Conservation (phyloP, 2,797 vertebrate genomes). For the Xiphophorus birchmanni region DNA sequence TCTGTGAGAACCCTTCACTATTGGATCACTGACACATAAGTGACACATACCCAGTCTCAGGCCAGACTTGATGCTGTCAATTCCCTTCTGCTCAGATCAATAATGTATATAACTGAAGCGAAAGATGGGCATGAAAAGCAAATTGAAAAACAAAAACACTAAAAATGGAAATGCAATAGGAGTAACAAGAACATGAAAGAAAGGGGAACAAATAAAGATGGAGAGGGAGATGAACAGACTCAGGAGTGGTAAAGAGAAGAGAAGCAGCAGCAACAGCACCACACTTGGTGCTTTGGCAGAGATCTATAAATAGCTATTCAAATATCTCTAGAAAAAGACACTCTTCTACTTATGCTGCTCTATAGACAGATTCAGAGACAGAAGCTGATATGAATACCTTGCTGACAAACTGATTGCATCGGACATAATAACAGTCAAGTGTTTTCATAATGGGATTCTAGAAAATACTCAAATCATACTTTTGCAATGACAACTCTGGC, state of each 20-base stretch:
- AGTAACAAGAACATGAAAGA: conserved; percentile 39
- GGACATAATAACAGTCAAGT: conserved; percentile 11
- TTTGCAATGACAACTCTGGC: background rate
- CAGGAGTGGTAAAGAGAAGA: conserved; percentile 65
- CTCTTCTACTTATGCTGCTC: conserved; percentile 78
- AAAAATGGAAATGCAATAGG: conserved; percentile 21
- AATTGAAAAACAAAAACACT: conserved; percentile 18
- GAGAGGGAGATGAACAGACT: conserved; percentile 62
- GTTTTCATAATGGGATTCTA: conserved; percentile 14
- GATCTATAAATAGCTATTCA: conserved; percentile 90
- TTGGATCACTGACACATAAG: conserved; percentile 75
- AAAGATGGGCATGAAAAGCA: conserved; percentile 41
- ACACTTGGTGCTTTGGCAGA: conserved; percentile 82
- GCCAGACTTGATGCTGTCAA: conserved; percentile 46
- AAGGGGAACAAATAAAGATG: conserved; percentile 67
- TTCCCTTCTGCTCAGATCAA: conserved; percentile 67
- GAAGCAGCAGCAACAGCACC: conserved; percentile 82
- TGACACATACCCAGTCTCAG: conserved; percentile 46
- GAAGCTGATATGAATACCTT: conserved; percentile 68
- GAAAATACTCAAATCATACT: conserved; percentile 1
- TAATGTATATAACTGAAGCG: conserved; percentile 68
- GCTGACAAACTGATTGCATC: conserved; percentile 33
- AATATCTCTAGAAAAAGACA: conserved; percentile 83
- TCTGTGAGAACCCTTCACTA: conserved; percentile 40
- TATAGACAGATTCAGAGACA: conserved; percentile 75